A percentile compares a stretch with the other conserved stretches of the same genome.
phyloP scores from a whole-genome alignment of 64 coral and sea anemone genomes.

The Porites australiensis region DNA sequence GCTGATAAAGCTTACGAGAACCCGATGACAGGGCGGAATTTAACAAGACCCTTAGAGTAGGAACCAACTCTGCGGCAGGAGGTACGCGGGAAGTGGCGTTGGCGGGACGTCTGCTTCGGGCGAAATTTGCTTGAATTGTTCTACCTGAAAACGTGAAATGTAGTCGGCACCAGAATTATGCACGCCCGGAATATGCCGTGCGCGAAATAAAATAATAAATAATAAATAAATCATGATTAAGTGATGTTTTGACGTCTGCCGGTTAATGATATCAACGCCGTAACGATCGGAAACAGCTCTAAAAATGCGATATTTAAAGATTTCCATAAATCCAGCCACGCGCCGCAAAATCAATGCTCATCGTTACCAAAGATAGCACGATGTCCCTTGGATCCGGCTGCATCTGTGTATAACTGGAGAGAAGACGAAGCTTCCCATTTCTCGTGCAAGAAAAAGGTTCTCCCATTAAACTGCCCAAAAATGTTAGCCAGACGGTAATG shows the following conservation, averaged over 20 bases:
- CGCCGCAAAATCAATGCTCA: slow-evolving; percentile 10
- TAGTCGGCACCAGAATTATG: background rate
- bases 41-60: background rate
- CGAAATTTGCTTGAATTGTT: background rate
- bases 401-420: background rate
- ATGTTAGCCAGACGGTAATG: background rate
- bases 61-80: slow-evolving; percentile 17
- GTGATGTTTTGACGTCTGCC: slow-evolving; percentile 14
- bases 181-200: background rate
- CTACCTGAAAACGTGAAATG: background rate
- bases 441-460: slow-evolving; percentile 12
- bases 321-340: background rate
- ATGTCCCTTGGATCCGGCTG: background rate
- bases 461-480: slow-evolving; percentile 2
- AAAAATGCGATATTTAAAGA: slow-evolving; percentile 26
- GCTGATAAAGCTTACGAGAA: background rate
- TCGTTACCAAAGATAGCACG: slow-evolving; percentile 14
- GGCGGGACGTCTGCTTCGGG: background rate
- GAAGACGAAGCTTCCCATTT: background rate
- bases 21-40: background rate
- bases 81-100: background rate
- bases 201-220: slow-evolving; percentile 26
- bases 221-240: slow-evolving; percentile 39
- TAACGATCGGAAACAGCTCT: slow-evolving; percentile 37
- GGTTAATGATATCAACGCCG: slow-evolving; percentile 14